Percentiles rank a stretch among this genome's conserved stretches.
phyloP scores from a whole-genome alignment of 2,113 vertebrate species.

The Malurus cyaneus region DNA sequence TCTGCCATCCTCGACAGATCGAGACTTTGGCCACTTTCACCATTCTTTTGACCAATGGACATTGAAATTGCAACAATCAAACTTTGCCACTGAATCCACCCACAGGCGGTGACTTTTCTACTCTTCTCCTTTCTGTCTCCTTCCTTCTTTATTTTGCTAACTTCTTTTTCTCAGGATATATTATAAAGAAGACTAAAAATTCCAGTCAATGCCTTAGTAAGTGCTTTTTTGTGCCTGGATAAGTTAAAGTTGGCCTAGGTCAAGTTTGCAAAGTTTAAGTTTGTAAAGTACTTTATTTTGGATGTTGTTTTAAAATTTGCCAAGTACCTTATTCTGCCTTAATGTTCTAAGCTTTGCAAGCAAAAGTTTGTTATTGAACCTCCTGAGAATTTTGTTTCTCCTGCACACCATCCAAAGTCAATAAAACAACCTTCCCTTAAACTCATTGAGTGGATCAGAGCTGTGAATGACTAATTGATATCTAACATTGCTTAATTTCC shows the following conservation, averaged over 20 bases:
- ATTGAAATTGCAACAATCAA: accelerated
- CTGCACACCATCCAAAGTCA: not conserved
- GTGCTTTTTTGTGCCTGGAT: not conserved
- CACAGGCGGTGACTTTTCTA: not conserved
- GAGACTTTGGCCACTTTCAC: not conserved
- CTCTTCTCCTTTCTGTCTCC: not conserved
- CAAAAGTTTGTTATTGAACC: not conserved
- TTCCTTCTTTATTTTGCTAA: not conserved
- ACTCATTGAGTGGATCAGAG: not conserved
- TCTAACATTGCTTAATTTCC: not conserved
- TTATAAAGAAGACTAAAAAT: not conserved
- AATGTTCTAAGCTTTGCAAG: not conserved
- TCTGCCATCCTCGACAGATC: not conserved
- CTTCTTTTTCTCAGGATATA: not conserved
- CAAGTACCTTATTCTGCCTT: not conserved
- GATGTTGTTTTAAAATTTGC: not conserved
- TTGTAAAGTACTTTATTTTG: not conserved
- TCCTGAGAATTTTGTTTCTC: not conserved
- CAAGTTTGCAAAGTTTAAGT: not conserved
- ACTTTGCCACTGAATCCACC: not conserved
- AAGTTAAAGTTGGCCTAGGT: accelerated
- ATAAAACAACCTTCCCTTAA: not conserved
- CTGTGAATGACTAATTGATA: not conserved
- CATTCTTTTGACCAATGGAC: not conserved
- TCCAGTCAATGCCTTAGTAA: not conserved